Conservation (phyloP, 2,113 vertebrate species). For the Cyprinodon brontotheroides region DNA sequence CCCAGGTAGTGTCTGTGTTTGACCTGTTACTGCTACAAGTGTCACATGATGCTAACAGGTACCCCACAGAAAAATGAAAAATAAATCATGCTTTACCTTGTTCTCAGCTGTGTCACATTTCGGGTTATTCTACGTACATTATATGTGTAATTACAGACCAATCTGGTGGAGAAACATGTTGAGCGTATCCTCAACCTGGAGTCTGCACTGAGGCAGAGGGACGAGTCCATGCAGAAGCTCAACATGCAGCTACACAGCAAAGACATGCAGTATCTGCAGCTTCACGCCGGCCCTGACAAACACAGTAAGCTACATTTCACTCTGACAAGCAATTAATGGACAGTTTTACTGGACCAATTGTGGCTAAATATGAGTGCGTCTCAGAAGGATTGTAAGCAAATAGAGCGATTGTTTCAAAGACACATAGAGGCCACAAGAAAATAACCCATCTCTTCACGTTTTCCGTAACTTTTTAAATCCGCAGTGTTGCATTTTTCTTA, state of each 20-base stretch:
- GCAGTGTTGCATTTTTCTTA: neutral
- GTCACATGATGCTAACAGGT: neutral
- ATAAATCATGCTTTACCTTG: neutral
- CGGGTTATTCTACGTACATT: neutral
- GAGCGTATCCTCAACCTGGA: slow-evolving; percentile 92
- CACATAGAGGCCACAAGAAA: neutral
- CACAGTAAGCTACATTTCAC: slow-evolving; percentile 82
- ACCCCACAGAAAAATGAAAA: neutral
- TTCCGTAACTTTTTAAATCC: neutral
- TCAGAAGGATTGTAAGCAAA: neutral
- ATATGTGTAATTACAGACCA: slow-evolving; percentile 78
- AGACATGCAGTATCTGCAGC: slow-evolving; percentile 91
- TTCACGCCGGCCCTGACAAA: slow-evolving; percentile 82
- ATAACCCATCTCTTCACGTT: neutral
- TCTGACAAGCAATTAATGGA: neutral
- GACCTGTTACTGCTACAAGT: neutral
- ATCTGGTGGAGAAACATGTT: slow-evolving; percentile 92
- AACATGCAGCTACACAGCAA: slow-evolving; percentile 84
- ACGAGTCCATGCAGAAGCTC: slow-evolving; percentile 85
- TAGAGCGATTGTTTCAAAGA: neutral
- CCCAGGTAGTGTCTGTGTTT: neutral
- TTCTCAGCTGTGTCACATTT: slow-evolving; percentile 1
- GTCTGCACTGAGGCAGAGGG: slow-evolving; percentile 87
- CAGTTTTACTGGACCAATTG: neutral
- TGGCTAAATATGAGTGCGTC: neutral